Conservation (phyloP, 2,888 invertebrate genomes). For the Polia nebulosa region DNA sequence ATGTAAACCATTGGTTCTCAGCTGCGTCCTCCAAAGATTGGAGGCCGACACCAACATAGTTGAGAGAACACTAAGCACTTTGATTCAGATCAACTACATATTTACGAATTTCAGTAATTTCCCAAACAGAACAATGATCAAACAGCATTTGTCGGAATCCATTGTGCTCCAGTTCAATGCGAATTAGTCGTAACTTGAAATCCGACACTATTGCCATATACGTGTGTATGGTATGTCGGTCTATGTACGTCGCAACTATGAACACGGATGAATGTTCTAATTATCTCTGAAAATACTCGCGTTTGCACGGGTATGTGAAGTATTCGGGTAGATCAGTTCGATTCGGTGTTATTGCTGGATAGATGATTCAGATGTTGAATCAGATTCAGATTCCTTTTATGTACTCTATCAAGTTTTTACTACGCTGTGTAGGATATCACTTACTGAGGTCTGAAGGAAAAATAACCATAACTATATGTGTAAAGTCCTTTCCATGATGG, state of each 20-base stretch:
- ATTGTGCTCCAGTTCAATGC: conserved; percentile 15
- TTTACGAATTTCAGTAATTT: conserved; percentile 3
- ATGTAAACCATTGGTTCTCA: too few species aligned
- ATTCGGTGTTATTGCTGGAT: neutral
- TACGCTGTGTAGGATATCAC: too few species aligned
- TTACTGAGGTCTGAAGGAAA: too few species aligned
- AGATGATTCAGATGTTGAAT: neutral
- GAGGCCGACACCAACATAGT: too few species aligned
- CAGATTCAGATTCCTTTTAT: too few species aligned
- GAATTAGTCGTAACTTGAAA: conserved; percentile 30
- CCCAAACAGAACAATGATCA: conserved; percentile 8
- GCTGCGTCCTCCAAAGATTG: too few species aligned
- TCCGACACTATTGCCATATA: conserved; percentile 16
- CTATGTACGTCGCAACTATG: neutral
- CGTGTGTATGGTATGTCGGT: too few species aligned
- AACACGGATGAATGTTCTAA: conserved; percentile 45
- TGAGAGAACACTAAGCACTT: too few species aligned
- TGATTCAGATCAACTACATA: too few species aligned
- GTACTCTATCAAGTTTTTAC: too few species aligned
- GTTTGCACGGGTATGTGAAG: conserved; percentile 46
- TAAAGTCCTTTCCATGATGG: too few species aligned
- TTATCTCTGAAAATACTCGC: conserved; percentile 35
- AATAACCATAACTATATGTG: too few species aligned
- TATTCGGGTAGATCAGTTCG: conserved; percentile 36
- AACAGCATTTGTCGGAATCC: conserved; percentile 1